Evolutionary conservation across 2,888 invertebrate species (phyloP).

Genomic region (Eupithecia vulgata): DNA sequence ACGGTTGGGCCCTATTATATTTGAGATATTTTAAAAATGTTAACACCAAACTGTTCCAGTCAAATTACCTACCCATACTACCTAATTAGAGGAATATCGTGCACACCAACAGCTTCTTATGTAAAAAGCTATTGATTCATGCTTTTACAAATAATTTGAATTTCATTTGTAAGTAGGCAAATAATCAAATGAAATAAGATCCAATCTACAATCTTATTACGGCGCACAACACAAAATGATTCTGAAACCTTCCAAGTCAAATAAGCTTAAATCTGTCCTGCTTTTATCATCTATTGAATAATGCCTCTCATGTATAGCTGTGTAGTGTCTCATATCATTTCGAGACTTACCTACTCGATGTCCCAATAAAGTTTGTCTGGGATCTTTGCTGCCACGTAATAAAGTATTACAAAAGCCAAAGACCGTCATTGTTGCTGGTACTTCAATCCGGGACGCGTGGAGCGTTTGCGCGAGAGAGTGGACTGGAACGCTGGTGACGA

Average conservation of each 20-base stretch:
- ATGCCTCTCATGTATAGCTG: slow-evolving; percentile 59
- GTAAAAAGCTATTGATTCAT: not conserved
- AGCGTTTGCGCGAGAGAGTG: slow-evolving; percentile 58
- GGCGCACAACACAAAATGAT: not conserved
- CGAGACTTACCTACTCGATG: slow-evolving; percentile 74
- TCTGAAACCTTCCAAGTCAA: slow-evolving; percentile 41
- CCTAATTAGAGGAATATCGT: not conserved
- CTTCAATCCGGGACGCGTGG: slow-evolving; percentile 76
- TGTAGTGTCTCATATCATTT: slow-evolving; percentile 70
- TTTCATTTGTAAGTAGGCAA: not conserved
- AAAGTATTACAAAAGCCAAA: slow-evolving; percentile 84
- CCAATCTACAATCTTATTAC: not conserved
- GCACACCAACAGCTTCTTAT: not conserved
- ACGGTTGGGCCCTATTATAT: too few species aligned
- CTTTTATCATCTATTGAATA: slow-evolving; percentile 60
- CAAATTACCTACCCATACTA: not conserved
- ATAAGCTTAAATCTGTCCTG: slow-evolving; percentile 44
- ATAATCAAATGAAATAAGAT: not conserved
- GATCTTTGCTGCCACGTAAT: slow-evolving; percentile 83
- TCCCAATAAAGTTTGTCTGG: slow-evolving; percentile 83
- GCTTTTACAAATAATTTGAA: not conserved
- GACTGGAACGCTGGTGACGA: slow-evolving; percentile 45
- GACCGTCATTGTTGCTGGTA: slow-evolving; percentile 83
- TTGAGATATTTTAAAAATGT: too few species aligned
- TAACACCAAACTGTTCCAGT: too few species aligned